These are phyloP conservation scores for Sebastes taczanowskii DNA, from an alignment of 2,797 vertebrate species.

Conservation along the genomic window DNA sequence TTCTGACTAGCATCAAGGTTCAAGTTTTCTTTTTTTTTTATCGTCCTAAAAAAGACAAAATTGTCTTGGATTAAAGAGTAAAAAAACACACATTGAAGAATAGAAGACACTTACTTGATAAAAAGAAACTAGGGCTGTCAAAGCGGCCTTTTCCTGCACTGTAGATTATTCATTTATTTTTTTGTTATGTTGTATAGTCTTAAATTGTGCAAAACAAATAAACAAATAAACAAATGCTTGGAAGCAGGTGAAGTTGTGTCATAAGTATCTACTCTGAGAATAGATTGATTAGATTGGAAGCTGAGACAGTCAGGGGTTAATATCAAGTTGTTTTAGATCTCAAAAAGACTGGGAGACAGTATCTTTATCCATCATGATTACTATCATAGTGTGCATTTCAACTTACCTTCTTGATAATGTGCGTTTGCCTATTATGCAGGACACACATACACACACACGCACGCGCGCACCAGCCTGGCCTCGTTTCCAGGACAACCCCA, in stretches of 20 bases:
- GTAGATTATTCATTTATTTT: too few species aligned
- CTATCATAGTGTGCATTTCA: neutral
- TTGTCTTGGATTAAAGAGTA: too few species aligned
- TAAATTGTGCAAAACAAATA: too few species aligned
- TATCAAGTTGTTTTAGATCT: too few species aligned
- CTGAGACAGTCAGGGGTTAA: neutral
- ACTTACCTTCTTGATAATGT: neutral
- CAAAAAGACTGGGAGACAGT: neutral
- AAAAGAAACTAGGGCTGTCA: neutral
- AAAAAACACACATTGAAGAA: neutral
- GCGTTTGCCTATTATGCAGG: neutral
- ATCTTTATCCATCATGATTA: neutral
- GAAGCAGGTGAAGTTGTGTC: neutral
- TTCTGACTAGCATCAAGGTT: neutral
- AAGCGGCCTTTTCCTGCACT: too few species aligned
- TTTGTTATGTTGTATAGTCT: too few species aligned
- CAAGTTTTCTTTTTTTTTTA: neutral
- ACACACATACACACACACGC: neutral
- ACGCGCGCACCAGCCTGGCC: neutral
- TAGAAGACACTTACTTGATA: neutral
- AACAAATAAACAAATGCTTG: too few species aligned
- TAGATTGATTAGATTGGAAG: neutral
- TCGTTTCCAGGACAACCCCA: slow-evolving; percentile 56
- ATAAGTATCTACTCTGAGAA: neutral
- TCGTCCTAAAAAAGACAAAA: neutral